A percentile compares a stretch with the other conserved stretches of the same genome.
Conservation (phyloP, 37 sponge, comb jelly and placozoan genomes). For the Cliona cf. orientalis region DNA sequence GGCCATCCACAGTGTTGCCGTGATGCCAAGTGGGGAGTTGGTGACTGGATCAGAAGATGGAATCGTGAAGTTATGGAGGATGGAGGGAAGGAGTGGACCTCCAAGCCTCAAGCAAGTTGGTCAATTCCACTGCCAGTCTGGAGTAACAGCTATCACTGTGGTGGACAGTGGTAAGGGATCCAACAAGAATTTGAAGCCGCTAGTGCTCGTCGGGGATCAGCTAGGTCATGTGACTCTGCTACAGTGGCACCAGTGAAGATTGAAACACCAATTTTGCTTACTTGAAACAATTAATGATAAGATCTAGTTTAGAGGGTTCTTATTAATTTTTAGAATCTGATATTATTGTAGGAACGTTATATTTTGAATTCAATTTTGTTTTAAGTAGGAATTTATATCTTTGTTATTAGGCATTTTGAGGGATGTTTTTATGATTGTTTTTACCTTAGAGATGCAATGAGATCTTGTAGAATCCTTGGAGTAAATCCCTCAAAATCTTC, state of each 20-base stretch:
- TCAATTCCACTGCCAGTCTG: slow-evolving; percentile 73
- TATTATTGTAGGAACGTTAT: neutral
- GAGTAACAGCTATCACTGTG: slow-evolving; percentile 37
- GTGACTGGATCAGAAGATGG: slow-evolving; percentile 83
- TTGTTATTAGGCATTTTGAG: neutral
- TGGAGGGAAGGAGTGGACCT: neutral
- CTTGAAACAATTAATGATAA: too few relatives aligned
- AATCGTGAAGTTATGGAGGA: slow-evolving; percentile 85
- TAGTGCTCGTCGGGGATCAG: slow-evolving; percentile 60
- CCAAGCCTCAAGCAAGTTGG: slow-evolving; percentile 53
- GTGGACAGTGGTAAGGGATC: neutral
- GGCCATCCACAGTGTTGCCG: slow-evolving; percentile 47
- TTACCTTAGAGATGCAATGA: slow-evolving; percentile 66
- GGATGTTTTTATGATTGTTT: neutral
- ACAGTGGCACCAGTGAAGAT: slow-evolving; percentile 48
- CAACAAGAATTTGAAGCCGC: slow-evolving; percentile 19
- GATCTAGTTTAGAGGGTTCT: too few relatives aligned
- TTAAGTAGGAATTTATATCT: neutral
- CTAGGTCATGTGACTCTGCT: slow-evolving; percentile 61
- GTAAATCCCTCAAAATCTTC: slow-evolving; percentile 79
- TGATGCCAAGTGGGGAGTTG: slow-evolving; percentile 8
- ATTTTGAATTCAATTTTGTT: neutral
- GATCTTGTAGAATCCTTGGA: slow-evolving; percentile 62
- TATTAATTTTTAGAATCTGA: too few relatives aligned
- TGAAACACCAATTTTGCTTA: too few relatives aligned